Evolutionary conservation across 2,113 vertebrate genomes (phyloP).

Genomic region (Seriola quinqueradiata): DNA sequence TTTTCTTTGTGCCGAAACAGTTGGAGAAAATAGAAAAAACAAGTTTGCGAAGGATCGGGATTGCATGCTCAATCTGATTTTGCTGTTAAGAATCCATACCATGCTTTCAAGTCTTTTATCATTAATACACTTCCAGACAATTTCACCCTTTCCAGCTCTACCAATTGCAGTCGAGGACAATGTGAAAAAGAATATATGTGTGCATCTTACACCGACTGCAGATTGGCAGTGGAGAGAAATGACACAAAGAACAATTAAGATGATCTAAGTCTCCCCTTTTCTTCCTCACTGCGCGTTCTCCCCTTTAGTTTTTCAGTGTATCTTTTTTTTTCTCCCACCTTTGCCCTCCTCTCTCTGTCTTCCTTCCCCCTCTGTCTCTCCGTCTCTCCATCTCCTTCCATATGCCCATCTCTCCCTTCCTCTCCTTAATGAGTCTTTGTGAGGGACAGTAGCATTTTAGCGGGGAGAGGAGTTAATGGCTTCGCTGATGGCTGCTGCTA

Average conservation of each 20-base stretch:
- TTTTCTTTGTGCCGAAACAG: too few species aligned
- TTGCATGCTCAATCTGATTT: too few species aligned
- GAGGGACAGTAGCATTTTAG: conserved; percentile 77
- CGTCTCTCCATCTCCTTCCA: conserved; percentile 28
- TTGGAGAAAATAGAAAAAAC: too few species aligned
- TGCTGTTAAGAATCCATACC: too few species aligned
- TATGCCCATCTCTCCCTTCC: conserved; percentile 28
- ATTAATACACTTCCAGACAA: background rate
- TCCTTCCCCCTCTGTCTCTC: conserved; percentile 10
- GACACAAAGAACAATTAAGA: conserved; percentile 32
- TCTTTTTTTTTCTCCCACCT: conserved; percentile 32
- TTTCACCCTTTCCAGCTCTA: background rate
- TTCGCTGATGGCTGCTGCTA: conserved; percentile 74
- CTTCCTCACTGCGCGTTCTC: background rate
- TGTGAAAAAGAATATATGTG: background rate
- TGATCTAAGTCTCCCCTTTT: conserved; percentile 35
- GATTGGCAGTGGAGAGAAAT: conserved; percentile 13
- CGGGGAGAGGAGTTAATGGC: conserved; percentile 72
- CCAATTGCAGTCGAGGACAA: background rate
- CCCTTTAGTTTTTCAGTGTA: conserved; percentile 14
- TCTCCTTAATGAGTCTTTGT: conserved; percentile 74
- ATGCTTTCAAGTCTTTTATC: background rate
- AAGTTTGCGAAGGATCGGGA: too few species aligned
- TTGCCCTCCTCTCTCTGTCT: background rate
- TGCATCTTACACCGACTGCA: conserved; percentile 11